Conservation (phyloP, 2,888 invertebrate genomes). For the Nemurella pictetii region DNA sequence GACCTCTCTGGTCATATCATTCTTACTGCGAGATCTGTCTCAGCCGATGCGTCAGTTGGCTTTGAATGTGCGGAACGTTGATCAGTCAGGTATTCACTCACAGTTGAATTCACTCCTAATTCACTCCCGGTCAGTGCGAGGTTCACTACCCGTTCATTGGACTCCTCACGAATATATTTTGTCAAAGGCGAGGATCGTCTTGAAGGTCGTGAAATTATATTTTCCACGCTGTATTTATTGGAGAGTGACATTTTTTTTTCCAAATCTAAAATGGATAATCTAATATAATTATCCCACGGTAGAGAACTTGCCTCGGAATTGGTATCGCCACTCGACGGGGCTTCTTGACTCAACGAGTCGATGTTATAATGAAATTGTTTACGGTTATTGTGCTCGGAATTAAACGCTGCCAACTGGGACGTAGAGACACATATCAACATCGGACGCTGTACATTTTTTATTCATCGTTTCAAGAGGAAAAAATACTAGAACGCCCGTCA, state of each 20-base stretch:
- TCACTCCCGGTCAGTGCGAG: not conserved
- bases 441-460: not conserved
- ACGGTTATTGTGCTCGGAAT: not conserved
- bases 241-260: conserved; percentile 36
- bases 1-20: too few species aligned
- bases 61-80: too few species aligned
- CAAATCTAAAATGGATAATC: conserved; percentile 25
- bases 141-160: not conserved
- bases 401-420: not conserved
- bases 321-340: conserved; percentile 19
- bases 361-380: not conserved
- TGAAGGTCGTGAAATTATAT: conserved; percentile 34
- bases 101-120: not conserved
- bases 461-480: not conserved
- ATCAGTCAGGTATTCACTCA: too few species aligned
- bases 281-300: conserved; percentile 33
- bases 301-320: conserved; percentile 17
- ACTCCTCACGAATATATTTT: conserved; percentile 29
- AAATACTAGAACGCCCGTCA: not conserved
- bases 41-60: too few species aligned
- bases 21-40: too few species aligned
- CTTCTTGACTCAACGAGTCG: conserved; percentile 18
- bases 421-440: not conserved
- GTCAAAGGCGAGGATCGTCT: conserved; percentile 10
- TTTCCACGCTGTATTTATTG: conserved; percentile 34